Evolutionary conservation across 2,888 invertebrate genomes (phyloP).

Genomic region (Agapostemon virescens): DNA sequence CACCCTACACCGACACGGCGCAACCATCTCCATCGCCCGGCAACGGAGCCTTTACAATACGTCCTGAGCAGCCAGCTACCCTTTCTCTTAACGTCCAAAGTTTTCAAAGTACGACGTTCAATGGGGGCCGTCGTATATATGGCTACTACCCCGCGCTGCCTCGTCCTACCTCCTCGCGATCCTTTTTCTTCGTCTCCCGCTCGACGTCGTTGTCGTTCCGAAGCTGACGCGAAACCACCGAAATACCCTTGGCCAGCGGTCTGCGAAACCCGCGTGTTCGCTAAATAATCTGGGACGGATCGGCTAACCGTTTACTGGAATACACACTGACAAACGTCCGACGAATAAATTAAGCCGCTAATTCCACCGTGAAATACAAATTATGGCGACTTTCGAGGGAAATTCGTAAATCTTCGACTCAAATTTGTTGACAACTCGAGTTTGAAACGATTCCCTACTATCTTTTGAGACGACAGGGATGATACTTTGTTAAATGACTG

Average conservation of each 20-base stretch:
- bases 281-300: conserved; percentile 54
- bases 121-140: conserved; percentile 74
- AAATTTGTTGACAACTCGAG: too few relatives aligned
- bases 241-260: conserved; percentile 57
- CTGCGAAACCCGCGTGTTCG: conserved; percentile 44
- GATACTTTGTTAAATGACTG: too few relatives aligned
- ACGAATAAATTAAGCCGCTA: too few relatives aligned
- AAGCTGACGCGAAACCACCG: conserved; percentile 69
- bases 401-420: too few relatives aligned
- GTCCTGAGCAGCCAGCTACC: conserved; percentile 77
- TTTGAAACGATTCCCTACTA: too few relatives aligned
- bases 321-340: too few relatives aligned
- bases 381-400: too few relatives aligned
- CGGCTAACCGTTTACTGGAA: too few relatives aligned
- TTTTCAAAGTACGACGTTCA: conserved; percentile 80
- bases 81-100: conserved; percentile 80
- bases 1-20: conserved; percentile 59
- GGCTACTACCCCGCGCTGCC: conserved; percentile 55
- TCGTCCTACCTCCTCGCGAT: conserved; percentile 43
- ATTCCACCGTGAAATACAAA: too few relatives aligned
- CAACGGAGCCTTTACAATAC: conserved; percentile 77
- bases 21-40: conserved; percentile 59
- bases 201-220: conserved; percentile 43
- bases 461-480: too few relatives aligned
- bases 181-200: conserved; percentile 57